Conservation (phyloP, 2,888 invertebrate species). For the Monochamus alternatus region DNA sequence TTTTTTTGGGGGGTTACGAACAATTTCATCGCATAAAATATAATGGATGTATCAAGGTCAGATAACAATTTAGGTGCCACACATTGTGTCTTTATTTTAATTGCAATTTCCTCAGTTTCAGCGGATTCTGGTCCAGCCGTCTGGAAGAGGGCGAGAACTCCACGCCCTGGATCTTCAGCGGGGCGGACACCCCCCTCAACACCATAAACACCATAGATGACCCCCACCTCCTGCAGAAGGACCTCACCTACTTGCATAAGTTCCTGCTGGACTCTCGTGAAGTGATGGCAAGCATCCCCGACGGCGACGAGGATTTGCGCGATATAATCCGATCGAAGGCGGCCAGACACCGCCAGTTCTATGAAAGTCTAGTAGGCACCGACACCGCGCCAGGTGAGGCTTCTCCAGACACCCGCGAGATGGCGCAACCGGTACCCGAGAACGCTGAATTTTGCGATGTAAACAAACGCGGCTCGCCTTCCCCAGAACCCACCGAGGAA, state of each 20-base stretch:
- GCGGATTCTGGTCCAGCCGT: slow-evolving; percentile 65
- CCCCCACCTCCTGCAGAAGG: slow-evolving; percentile 18
- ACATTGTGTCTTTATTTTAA: slow-evolving; percentile 14
- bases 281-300: slow-evolving; percentile 44
- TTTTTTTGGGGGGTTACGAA: no score
- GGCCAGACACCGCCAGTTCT: slow-evolving; percentile 64
- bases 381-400: slow-evolving; percentile 35
- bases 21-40: no score
- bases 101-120: slow-evolving; percentile 62
- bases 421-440: slow-evolving; percentile 53
- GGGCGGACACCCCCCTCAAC: slow-evolving; percentile 48
- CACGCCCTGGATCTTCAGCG: slow-evolving; percentile 62
- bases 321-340: slow-evolving; percentile 63
- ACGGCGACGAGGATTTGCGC: slow-evolving; percentile 53
- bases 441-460: slow-evolving; percentile 4
- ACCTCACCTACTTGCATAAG: slow-evolving; percentile 39
- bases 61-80: no score
- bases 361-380: slow-evolving; percentile 57
- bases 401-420: slow-evolving; percentile 49
- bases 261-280: slow-evolving; percentile 29
- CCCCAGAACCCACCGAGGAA: slow-evolving; percentile 38
- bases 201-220: slow-evolving; percentile 28
- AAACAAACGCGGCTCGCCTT: slow-evolving; percentile 31
- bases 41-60: no score
- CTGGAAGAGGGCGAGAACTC: slow-evolving; percentile 58